Percentiles rank a stretch among this genome's conserved stretches.
Conservation (phyloP, 30 jellyfish, hydroid and myxozoan genomes). For the Aurelia aurita region DNA sequence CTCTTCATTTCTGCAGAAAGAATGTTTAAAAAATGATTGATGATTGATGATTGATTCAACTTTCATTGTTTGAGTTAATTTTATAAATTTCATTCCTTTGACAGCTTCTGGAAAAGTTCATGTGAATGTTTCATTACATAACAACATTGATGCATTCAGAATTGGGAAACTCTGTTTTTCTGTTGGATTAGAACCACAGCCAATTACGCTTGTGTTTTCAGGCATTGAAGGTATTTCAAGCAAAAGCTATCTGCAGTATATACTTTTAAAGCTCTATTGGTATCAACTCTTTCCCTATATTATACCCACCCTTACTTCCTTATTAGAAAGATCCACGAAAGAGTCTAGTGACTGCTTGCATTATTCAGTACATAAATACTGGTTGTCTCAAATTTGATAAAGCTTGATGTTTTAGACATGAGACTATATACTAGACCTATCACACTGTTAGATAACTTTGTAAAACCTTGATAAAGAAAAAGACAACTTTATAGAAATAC, state of each 20-base stretch:
- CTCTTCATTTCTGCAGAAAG: not conserved
- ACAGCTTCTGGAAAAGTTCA: conserved; percentile 45
- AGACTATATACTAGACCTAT: too few relatives aligned
- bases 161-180: conserved; percentile 60
- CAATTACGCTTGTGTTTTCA: conserved; percentile 46
- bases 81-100: not conserved
- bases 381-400: too few relatives aligned
- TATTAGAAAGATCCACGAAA: too few relatives aligned
- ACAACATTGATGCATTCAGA: conserved; percentile 37
- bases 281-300: not conserved
- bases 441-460: not conserved
- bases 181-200: conserved; percentile 49
- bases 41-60: too few relatives aligned
- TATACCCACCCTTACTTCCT: too few relatives aligned
- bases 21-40: not conserved
- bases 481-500: not conserved
- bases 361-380: too few relatives aligned
- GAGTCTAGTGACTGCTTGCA: too few relatives aligned
- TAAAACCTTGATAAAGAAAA: not conserved
- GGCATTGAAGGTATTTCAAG: conserved; percentile 47
- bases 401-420: too few relatives aligned
- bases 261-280: not conserved
- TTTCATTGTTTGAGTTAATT: not conserved
- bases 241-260: not conserved
- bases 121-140: conserved; percentile 28